These are phyloP conservation scores for Camarhynchus parvulus DNA, from an alignment of 2,113 vertebrate species.

Conservation along the genomic window DNA sequence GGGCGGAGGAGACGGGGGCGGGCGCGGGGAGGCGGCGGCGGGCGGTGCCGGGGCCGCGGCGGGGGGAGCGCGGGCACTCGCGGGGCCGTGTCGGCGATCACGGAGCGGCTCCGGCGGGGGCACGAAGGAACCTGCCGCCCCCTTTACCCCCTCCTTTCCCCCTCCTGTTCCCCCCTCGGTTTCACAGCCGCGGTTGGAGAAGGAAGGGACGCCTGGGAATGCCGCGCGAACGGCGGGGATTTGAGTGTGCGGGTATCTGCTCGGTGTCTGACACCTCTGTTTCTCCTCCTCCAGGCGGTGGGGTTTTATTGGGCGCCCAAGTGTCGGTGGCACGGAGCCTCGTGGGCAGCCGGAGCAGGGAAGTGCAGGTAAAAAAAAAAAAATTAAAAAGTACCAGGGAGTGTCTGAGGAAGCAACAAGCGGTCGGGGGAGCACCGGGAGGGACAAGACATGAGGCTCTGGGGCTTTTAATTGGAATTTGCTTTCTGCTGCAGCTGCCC, in stretches of 20 bases:
- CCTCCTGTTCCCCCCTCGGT: accelerated
- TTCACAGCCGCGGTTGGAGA: not conserved
- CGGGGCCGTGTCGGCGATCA: not conserved
- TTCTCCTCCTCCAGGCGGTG: not conserved
- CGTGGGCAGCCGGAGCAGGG: not conserved
- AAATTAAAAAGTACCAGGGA: not conserved
- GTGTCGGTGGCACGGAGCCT: not conserved
- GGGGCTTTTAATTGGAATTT: not conserved
- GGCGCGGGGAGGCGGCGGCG: not conserved
- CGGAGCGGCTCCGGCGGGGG: too few species aligned
- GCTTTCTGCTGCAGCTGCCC: not conserved
- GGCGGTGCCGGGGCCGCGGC: not conserved
- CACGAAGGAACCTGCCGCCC: not conserved
- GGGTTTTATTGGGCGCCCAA: accelerated
- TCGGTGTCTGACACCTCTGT: accelerated
- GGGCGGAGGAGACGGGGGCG: too few species aligned
- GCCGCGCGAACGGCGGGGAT: not conserved
- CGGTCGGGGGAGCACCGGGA: accelerated
- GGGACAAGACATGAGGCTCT: not conserved
- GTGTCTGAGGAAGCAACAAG: not conserved
- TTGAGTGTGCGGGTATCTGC: not conserved
- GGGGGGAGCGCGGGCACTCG: not conserved
- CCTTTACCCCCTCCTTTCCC: not conserved
- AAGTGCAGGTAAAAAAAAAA: not conserved
- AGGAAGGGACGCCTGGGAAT: not conserved